Base-by-base conservation (phyloP, 2,888 invertebrate species). In the Eueremaeus valkanovi region DNA sequence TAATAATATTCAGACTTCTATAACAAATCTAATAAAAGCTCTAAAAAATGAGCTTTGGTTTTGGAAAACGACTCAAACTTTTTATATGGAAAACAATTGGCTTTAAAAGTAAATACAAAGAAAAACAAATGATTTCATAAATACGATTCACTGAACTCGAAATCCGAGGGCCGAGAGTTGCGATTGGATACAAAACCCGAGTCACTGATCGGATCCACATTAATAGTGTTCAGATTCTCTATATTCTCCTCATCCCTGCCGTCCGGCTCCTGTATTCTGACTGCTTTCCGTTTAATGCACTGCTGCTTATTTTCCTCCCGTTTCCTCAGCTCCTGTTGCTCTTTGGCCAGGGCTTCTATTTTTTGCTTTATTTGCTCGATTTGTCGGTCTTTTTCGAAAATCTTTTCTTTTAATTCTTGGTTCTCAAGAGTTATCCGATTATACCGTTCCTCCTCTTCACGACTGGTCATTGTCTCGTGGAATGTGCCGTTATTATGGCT, bases 381-480 rank as follows among this genome's bases (percentile, higher is more conserved):
- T 66, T 81, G 80, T 27, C 80, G 80, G 73, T 81, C 81, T 77
- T 81, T 81, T 80, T 81, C 78, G 0, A 76, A 75, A 49, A 75
- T 79, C 72, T 55, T 74, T 49, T 73, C 72, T 86, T 96, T 95
- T 78, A 99, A 87, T 82, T 97, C 95, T 83, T 96, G 96, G 84
- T 99, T 99, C 86, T 99, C 98, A 78, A 89, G 89, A 76, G 95
- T 87, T 76, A 99, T 87, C 82, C 94, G 93, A 81, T 94, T 91
- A 84, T 95, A 95, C 78, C 91, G 88, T 84, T 97, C 96, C 83
- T 98, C 97, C 81, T 97, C 96, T 81, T 95, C 96, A 80, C 82
- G 82, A 79, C 83, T 84, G 36, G 83, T 84, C 73, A 82, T 81
- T 61, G 82, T 83, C 78, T 84, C 84, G 29, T 76, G 70, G 33